Evolutionary conservation across 1,140 invertebrate genomes (phyloP).

Genomic region (Helicoverpa armigera): DNA sequence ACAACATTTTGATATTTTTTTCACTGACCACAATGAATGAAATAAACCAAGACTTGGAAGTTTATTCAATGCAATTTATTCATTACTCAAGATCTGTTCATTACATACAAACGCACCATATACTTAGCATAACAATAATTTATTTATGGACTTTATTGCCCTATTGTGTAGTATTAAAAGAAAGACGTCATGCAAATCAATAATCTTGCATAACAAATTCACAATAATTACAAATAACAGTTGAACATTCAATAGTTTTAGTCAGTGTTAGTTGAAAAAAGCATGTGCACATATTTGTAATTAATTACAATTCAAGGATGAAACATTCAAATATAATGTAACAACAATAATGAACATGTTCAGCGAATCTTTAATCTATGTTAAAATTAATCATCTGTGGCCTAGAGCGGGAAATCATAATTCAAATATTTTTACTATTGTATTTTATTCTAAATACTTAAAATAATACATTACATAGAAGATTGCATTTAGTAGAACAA

Average conservation of each 20-base stretch:
- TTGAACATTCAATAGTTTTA: constrained; percentile 33
- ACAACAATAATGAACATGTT: constrained; percentile 52
- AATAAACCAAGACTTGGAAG: constrained; percentile 14
- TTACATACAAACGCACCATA: constrained; percentile 84
- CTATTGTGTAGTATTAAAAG: constrained; percentile 52
- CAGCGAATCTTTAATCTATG: constrained; percentile 53
- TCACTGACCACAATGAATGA: too few relatives aligned
- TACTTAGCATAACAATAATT: constrained; percentile 81
- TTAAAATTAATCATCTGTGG: constrained; percentile 57
- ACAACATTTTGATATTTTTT: too few relatives aligned
- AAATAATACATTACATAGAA: not conserved
- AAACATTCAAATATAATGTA: constrained; percentile 51
- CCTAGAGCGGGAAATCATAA: constrained; percentile 41
- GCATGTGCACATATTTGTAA: constrained; percentile 61
- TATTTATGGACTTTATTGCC: constrained; percentile 58
- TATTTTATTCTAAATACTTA: not conserved
- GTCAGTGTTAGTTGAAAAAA: constrained; percentile 53
- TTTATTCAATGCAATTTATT: constrained; percentile 78
- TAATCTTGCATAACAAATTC: constrained; percentile 32
- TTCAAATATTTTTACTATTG: not conserved
- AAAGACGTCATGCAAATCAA: constrained; percentile 43
- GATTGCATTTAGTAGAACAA: not conserved
- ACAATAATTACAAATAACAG: constrained; percentile 38
- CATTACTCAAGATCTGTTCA: constrained; percentile 76
- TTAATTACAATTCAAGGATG: constrained; percentile 53